Percentiles rank a stretch among this genome's conserved stretches.
Conservation (phyloP, 2,888 invertebrate genomes). For the Cosmopolites sordidus region DNA sequence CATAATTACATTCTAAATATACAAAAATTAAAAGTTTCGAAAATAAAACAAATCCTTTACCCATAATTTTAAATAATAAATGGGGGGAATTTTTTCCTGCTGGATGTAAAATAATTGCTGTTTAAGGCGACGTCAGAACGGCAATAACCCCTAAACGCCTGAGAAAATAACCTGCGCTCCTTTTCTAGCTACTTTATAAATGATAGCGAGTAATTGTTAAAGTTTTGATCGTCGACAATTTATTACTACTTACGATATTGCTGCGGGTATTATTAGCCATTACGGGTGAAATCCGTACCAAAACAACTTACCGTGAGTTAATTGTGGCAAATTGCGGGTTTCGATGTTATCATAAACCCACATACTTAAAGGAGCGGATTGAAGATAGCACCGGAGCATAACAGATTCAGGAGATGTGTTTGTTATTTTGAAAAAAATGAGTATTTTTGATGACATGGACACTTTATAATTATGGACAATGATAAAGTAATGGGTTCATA, state of each 20-base stretch:
- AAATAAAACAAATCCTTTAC: too few relatives aligned
- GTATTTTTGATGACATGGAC: too few relatives aligned
- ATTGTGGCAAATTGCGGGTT: constrained; percentile 11
- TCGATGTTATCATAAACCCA: constrained; percentile 2
- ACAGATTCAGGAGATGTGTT: too few relatives aligned
- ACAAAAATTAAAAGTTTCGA: too few relatives aligned
- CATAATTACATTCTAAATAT: too few relatives aligned
- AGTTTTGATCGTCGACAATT: constrained; percentile 4
- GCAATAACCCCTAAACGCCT: neutral
- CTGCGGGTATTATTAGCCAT: constrained; percentile 18
- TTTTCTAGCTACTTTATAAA: constrained; percentile 2
- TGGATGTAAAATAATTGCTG: too few relatives aligned
- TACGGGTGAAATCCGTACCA: constrained; percentile 10
- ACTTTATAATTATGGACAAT: too few relatives aligned
- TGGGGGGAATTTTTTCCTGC: too few relatives aligned
- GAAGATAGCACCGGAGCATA: too few relatives aligned
- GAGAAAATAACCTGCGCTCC: neutral
- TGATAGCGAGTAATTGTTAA: neutral
- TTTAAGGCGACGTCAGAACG: neutral
- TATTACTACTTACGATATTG: constrained; percentile 11
- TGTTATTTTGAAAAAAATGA: too few relatives aligned
- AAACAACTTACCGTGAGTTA: constrained; percentile 20
- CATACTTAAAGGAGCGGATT: neutral
- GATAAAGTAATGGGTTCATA: too few relatives aligned
- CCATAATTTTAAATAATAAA: too few relatives aligned